Evolutionary conservation across 2,113 vertebrate genomes (phyloP), one percentile per base, ranked within the genome.

Genomic region (Cygnus buccinator): DNA sequence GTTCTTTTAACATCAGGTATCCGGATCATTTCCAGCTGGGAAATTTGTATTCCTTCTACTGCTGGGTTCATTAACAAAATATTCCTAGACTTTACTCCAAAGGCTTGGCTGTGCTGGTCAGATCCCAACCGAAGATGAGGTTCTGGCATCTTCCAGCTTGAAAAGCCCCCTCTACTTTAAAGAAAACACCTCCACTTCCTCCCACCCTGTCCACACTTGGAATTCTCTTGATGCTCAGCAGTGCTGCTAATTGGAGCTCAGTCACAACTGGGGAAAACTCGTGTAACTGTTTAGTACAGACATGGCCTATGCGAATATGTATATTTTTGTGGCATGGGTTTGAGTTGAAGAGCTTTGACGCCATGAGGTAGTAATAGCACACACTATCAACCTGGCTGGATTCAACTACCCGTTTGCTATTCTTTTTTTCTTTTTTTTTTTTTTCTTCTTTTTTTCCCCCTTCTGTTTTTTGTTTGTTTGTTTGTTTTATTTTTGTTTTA

Each of bases 1-100:
- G 19, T 84, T 81, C 65, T 93, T 93, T 89, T 68, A 84, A 84
- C 63, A 77, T 76, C 86, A 90, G 83, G 62, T 94, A 65, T 82
- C 31, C 2, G 4, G 58, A 68, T 86, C 1, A 77, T 86, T 80
- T 89, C n/a, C 43, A 95, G 13, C 73, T 65, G 94, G 59, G 75
- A 88, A 88, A 21, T 77, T 61, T 70, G 35, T 84, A 46, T 92
- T 79, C 35, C n/a, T 79, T 74, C 77, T 84, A 44, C 52, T 94
- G 28, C 28, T 70, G 20, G 31, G 54, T 77, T 75, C 73, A 71
- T 92, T 82, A 87, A 81, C 23, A 77, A 82, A 83, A 39, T 25
- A 29, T 74, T 84, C 41, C 6, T 20, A 13, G 8, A 22, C 21
- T 54, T 88, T 87, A 44, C 61, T 84, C 70, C 61, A 82, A 16